These are phyloP conservation scores for Oreamnos americanus DNA, from an alignment of 2,113 vertebrate genomes.

Conservation along the genomic window DNA sequence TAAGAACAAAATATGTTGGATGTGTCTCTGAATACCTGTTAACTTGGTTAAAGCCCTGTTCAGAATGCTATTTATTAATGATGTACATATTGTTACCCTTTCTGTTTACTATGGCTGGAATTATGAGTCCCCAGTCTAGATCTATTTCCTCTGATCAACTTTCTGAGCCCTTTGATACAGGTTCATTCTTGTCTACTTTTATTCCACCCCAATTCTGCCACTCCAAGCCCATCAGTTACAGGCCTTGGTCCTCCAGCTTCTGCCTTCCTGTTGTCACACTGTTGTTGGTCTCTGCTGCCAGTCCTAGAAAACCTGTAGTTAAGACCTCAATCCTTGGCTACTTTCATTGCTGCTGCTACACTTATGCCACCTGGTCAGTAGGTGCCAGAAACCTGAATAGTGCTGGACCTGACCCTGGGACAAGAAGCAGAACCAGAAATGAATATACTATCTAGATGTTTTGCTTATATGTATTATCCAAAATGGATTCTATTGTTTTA, in stretches of 20 bases:
- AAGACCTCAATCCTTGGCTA: background rate
- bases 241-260: background rate
- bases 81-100: background rate
- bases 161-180: background rate
- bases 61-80: background rate
- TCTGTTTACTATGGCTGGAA: conserved; percentile 13
- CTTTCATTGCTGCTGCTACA: background rate
- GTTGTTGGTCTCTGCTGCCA: background rate
- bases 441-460: background rate
- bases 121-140: background rate
- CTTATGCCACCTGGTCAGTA: background rate
- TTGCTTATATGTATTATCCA: background rate
- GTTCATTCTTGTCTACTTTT: background rate
- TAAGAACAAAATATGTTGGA: background rate
- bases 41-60: background rate
- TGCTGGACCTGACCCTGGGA: background rate
- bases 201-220: background rate
- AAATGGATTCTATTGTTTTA: background rate
- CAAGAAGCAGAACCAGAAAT: background rate
- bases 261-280: background rate
- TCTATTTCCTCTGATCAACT: background rate
- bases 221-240: background rate
- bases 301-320: background rate
- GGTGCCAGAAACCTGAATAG: background rate
- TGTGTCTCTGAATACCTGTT: background rate